Evolutionary conservation across 2,113 vertebrate genomes (phyloP).

Genomic region (Aspiorhynchus laticeps): DNA sequence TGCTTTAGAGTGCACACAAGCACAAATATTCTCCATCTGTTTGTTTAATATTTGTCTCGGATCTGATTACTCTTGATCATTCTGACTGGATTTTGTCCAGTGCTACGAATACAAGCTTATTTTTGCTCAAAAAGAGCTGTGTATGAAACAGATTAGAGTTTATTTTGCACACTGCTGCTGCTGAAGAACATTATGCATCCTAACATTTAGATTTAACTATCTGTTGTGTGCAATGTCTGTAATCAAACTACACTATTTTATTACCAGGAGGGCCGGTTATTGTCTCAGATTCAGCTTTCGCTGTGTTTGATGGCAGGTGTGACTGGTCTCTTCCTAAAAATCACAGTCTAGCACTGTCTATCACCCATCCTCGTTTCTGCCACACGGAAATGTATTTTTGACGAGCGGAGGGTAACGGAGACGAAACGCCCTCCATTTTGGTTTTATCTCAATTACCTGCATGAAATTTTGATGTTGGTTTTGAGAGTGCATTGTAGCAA

Average conservation of each 20-base stretch:
- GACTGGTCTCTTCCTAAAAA: conserved; percentile 5
- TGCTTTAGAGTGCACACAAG: background rate
- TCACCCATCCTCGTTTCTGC: conserved; percentile 49
- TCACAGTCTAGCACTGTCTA: conserved; percentile 62
- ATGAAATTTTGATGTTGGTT: conserved; percentile 72
- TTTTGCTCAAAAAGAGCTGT: background rate
- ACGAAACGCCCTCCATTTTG: conserved; percentile 56
- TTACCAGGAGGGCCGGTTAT: background rate
- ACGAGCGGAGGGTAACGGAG: conserved; percentile 41
- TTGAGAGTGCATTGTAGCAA: conserved; percentile 53
- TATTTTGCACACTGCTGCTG: background rate
- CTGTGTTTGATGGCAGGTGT: background rate
- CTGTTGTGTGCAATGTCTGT: background rate
- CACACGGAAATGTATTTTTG: conserved; percentile 46
- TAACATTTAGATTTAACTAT: background rate
- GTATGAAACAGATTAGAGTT: background rate
- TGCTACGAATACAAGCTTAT: background rate
- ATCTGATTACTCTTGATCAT: background rate
- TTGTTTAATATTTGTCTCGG: background rate
- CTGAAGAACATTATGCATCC: background rate
- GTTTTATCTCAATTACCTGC: conserved; percentile 74
- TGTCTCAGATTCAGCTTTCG: background rate
- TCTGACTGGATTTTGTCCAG: conserved; percentile 1
- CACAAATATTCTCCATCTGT: conserved; percentile 1
- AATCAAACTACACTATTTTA: background rate